Evolutionary conservation across 2,888 invertebrate genomes (phyloP).

Genomic region (Lasius fuliginosus): DNA sequence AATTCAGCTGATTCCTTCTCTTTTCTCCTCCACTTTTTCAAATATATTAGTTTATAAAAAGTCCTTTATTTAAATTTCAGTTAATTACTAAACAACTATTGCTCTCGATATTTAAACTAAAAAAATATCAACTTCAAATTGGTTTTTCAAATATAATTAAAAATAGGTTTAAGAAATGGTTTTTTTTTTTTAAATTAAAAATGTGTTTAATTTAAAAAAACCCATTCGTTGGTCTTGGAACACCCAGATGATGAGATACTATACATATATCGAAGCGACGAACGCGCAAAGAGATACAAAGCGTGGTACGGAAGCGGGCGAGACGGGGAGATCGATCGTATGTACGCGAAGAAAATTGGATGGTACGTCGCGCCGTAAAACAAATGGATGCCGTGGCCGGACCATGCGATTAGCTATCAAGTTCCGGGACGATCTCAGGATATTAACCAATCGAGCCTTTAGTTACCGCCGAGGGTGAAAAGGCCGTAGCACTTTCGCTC

Average conservation of each 20-base stretch:
- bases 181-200: too few relatives aligned
- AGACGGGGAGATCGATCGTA: constrained; percentile 66
- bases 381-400: constrained; percentile 80
- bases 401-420: constrained; percentile 80
- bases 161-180: too few relatives aligned
- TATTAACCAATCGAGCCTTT: constrained; percentile 67
- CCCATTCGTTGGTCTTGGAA: background rate
- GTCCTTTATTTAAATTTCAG: background rate
- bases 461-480: constrained; percentile 54
- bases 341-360: constrained; percentile 78
- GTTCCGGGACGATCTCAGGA: constrained; percentile 68
- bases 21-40: background rate
- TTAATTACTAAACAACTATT: background rate
- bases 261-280: constrained; percentile 5
- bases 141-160: background rate
- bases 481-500: background rate
- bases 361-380: constrained; percentile 79
- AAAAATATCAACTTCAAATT: background rate
- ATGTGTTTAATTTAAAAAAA: background rate
- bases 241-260: background rate
- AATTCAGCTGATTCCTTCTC: background rate
- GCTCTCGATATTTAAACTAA: background rate
- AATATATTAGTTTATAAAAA: background rate
- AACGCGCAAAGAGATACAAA: constrained; percentile 12
- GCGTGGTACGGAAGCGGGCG: background rate